Conservation (phyloP, 2,113 vertebrate genomes). For the Gorilla gorilla region DNA sequence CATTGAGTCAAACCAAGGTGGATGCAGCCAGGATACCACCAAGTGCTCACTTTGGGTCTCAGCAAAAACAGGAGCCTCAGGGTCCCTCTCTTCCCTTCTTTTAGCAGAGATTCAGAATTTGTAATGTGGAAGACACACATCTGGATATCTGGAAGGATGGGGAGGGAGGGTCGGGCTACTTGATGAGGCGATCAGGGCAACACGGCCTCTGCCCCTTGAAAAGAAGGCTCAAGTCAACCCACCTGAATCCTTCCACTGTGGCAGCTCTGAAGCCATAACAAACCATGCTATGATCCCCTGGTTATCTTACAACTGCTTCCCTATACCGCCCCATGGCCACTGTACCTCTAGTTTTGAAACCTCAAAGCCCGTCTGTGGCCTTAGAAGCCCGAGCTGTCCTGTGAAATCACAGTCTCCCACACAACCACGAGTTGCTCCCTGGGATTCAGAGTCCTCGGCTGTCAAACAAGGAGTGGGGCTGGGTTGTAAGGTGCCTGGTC, state of each 20-base stretch:
- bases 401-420: background rate
- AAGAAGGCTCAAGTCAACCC: background rate
- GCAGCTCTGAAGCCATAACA: background rate
- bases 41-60: accelerated
- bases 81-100: background rate
- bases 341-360: background rate
- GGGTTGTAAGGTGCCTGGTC: background rate
- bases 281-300: accelerated
- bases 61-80: too few species aligned
- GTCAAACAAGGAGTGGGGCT: too few species aligned
- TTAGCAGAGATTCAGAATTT: background rate
- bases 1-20: too few species aligned
- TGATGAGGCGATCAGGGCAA: background rate
- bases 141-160: background rate
- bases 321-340: accelerated
- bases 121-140: background rate
- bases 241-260: too few species aligned
- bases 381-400: background rate
- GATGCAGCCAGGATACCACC: background rate
- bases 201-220: background rate
- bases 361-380: background rate
- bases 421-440: background rate
- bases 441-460: background rate
- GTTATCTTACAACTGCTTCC: background rate
- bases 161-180: background rate